Base-by-base conservation (phyloP, 2,888 invertebrate genomes). In the Chrysolina oricalcia region DNA sequence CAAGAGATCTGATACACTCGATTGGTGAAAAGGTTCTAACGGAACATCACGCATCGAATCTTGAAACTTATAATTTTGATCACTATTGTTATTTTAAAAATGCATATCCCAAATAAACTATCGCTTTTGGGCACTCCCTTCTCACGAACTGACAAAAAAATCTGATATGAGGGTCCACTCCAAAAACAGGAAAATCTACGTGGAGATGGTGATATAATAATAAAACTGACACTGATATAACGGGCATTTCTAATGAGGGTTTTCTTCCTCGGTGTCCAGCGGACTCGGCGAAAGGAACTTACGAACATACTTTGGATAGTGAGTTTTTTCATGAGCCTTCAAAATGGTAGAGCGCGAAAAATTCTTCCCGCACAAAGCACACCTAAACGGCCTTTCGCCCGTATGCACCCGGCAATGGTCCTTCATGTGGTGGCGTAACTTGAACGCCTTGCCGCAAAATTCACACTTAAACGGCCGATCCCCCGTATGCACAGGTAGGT, bases 361-460 rank as follows among this genome's bases (percentile, higher is more conserved):
- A 80, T 96, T 96, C 89, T 97, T 97, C 80, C 96, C 96, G 89
- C 97, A 97, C 83, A 96, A 91, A 78, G 94, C 93, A 89, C 96
- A 97, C 84, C 96, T 93, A 91, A 97, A 97, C 64, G 96, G 96
- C 83, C 96, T 91, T 89, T 97, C 96, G 83, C 97, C 97, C 83
- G 96, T 97, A 89, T 97, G 97, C 80, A 97, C 96, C 86, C 96
- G 93, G 90, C 96, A 96, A 89, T 97, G 97, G 91, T 97, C 96
- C 90, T 97, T 97, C 96, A 97, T 96, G 90, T 97, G 96, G 89
- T 97, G 96, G 79, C 96, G 92, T 87, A 97, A 90, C 89, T 97
- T 97, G 91, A 97, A 97, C 84, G 96, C 96, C 90, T 97, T 97
- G 81, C 96, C 96, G 90, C 97, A 97, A 90, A 96, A 97, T 89